A percentile compares a stretch with the other conserved stretches of the same genome.
Conservation (phyloP, 2,113 vertebrate species). For the Rhodinocichla rosea region DNA sequence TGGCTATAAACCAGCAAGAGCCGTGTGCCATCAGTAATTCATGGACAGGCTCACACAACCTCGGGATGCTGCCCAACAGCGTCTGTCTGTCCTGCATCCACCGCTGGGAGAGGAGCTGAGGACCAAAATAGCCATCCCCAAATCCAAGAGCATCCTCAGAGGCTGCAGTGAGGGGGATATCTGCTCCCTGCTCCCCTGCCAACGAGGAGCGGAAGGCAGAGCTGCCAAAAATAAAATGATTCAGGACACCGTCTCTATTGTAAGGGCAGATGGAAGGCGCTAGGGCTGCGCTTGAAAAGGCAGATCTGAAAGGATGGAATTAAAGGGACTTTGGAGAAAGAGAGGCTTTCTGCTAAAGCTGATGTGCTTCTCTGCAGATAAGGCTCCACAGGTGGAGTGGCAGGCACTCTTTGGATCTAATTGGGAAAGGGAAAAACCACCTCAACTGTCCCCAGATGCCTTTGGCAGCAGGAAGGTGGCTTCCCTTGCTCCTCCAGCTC, state of each 20-base stretch:
- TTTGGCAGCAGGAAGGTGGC: not conserved
- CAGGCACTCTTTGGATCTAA: not conserved
- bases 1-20: not conserved
- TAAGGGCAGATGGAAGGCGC: not conserved
- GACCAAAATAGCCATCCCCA: not conserved
- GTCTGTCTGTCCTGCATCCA: not conserved
- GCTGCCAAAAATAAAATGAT: not conserved
- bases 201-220: not conserved
- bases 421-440: not conserved
- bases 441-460: not conserved
- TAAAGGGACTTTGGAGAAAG: not conserved
- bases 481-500: not conserved
- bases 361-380: not conserved
- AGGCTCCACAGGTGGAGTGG: not conserved
- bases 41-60: not conserved
- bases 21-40: not conserved
- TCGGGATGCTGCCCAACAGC: not conserved
- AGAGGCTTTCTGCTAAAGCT: not conserved
- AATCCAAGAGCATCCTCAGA: not conserved
- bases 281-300: not conserved
- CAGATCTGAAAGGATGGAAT: not conserved
- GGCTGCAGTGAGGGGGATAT: not conserved
- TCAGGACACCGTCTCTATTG: not conserved
- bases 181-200: not conserved
- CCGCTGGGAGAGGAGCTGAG: fast-evolving